These are phyloP conservation scores for Hydropsyche betteni DNA, from an alignment of 2,888 invertebrate species.

Conservation along the genomic window DNA sequence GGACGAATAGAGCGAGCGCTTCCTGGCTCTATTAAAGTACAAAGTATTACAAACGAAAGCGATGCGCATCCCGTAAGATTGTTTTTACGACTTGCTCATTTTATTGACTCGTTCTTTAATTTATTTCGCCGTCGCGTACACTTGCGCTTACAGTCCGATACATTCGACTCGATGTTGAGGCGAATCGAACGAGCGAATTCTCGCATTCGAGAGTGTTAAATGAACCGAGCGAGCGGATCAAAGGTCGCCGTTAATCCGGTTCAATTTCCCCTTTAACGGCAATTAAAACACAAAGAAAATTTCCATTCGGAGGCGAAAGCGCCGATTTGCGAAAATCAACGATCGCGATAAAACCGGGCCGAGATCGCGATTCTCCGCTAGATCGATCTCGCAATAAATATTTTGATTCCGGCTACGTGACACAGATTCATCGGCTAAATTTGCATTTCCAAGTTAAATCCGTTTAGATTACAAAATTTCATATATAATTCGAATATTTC, in stretches of 20 bases:
- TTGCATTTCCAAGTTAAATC: no score
- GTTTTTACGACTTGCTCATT: slow-evolving; percentile 14
- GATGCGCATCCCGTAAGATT: neutral
- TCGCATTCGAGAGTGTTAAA: neutral
- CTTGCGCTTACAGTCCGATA: no score
- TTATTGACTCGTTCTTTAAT: neutral
- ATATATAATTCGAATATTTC: no score
- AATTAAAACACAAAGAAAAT: slow-evolving; percentile 19
- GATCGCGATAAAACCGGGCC: no score
- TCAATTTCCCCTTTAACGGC: slow-evolving; percentile 7
- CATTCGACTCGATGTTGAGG: neutral
- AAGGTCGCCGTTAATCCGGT: slow-evolving; percentile 16
- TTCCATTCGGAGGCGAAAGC: neutral
- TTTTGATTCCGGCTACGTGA: no score
- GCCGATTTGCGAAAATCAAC: slow-evolving; percentile 2
- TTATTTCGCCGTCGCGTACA: neutral
- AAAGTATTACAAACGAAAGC: neutral
- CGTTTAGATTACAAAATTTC: no score
- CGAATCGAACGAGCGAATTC: neutral
- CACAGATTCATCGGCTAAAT: no score
- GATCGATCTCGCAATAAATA: no score
- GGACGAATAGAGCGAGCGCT: neutral
- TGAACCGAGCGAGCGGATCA: slow-evolving; percentile 14
- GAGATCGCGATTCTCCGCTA: no score
- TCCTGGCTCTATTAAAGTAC: slow-evolving; percentile 8